Evolutionary conservation across 2,888 invertebrate genomes (phyloP), one percentile per base, ranked within the genome.

Genomic region (Drosophila kambysellisi): DNA sequence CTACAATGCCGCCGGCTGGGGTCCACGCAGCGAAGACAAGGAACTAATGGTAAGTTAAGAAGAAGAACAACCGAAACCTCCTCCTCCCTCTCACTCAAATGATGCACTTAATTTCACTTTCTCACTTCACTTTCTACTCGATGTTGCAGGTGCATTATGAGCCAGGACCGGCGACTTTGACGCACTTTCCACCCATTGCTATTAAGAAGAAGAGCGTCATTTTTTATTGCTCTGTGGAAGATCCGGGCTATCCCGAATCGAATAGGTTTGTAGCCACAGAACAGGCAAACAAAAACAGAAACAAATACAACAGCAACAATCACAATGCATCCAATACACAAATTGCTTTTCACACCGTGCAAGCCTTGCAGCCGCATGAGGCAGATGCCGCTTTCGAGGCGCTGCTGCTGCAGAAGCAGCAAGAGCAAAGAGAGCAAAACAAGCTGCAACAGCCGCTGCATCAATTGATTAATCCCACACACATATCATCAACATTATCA

Each of bases 1-100:
- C 20, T 96, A 95, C 92, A 98, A 98, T 93, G 95, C 95, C 17
- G 98, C 98, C 12, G 98, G 97, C 11, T 98, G 98, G 97, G 98
- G 98, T 50, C 95, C 95, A 43, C 94, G 95, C 81, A 98, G 98
- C 39, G 94, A 95, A 46, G 95, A 96, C 72, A 95, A 96, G 33
- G 96, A 97, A 85, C 95, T 98, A 15, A 94, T 96, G 83, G 97
- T 98, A 72, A 75, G 82, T 7, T 4, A 2, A n/a, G 25, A 54
- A 2, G 12, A 4, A 17, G 17, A 20, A 25, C 0, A 25, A 20
- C 17, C 2, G 8, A 15, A 8, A 15, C 30, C 0, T 29, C 12
- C 17, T 30, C 3, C 6, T 35, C n/a, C 4, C 9, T 8, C 29
- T 59, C 12, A 29, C 7, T 11, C 1, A 41, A 12, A 30, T 4